Evolutionary conservation across 2,797 vertebrate genomes (phyloP).

Genomic region (Buphagus erythrorhynchus): DNA sequence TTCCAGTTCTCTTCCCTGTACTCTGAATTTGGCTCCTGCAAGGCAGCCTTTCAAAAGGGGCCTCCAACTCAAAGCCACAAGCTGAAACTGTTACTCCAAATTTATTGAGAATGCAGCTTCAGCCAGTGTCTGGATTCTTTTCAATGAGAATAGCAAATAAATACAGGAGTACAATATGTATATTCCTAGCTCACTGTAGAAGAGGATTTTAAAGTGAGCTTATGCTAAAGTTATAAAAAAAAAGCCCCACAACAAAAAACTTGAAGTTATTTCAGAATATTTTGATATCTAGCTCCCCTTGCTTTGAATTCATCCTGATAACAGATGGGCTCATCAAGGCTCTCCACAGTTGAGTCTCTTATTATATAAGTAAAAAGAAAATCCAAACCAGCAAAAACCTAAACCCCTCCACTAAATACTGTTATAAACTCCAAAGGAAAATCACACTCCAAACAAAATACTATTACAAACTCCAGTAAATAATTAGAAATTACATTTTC

Average conservation of each 20-base stretch:
- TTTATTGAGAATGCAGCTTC: neutral
- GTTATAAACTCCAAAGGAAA: neutral
- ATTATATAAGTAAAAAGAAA: neutral
- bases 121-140: neutral
- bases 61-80: neutral
- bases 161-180: neutral
- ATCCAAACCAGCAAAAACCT: neutral
- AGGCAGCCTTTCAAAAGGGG: neutral
- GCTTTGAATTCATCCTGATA: neutral
- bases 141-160: neutral
- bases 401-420: neutral
- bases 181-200: neutral
- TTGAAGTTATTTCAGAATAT: neutral
- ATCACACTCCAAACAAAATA: neutral
- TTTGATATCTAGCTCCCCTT: neutral
- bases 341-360: neutral
- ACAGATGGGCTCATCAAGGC: neutral
- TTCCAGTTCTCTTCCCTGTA: neutral
- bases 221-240: neutral
- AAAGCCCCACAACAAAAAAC: accelerated
- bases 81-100: neutral
- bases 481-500: neutral
- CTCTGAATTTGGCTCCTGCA: neutral
- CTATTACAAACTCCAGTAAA: neutral
- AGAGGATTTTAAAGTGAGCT: neutral